Evolutionary conservation across 2,113 vertebrate genomes (phyloP).

Genomic region (Stomatorhinus ivindoensis): DNA sequence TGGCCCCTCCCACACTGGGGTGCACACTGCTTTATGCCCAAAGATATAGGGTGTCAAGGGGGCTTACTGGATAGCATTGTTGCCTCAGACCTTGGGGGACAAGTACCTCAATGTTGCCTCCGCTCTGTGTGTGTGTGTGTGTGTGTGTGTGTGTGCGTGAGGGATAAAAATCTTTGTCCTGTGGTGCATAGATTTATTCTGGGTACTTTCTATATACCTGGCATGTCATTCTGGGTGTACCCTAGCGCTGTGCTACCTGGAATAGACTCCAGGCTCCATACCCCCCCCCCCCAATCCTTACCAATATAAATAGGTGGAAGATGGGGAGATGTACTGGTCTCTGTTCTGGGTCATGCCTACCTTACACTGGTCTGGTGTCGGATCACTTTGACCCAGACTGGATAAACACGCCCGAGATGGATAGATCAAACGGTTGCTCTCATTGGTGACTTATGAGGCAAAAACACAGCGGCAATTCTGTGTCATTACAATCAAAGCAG

Average conservation of each 20-base stretch:
- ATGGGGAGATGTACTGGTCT: background rate
- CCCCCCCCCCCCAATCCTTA: background rate
- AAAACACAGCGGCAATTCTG: background rate
- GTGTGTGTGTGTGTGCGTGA: background rate
- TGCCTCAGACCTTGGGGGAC: background rate
- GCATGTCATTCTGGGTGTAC: background rate
- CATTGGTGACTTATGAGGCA: background rate
- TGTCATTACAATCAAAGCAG: background rate
- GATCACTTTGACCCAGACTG: background rate
- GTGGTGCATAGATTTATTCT: background rate
- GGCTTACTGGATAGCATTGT: background rate
- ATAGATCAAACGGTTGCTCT: background rate
- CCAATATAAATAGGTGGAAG: background rate
- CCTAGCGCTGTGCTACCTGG: background rate
- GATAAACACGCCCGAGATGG: background rate
- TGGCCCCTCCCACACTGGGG: background rate
- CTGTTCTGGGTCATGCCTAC: background rate
- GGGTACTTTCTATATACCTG: background rate
- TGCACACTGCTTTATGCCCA: background rate
- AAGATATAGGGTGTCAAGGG: background rate
- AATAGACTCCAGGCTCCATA: background rate
- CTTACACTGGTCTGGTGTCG: background rate
- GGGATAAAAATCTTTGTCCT: background rate
- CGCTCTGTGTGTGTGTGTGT: background rate
- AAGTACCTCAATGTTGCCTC: background rate